phyloP scores from a whole-genome alignment of 2,888 invertebrate species.

The Scelioninae gen. 2 region DNA sequence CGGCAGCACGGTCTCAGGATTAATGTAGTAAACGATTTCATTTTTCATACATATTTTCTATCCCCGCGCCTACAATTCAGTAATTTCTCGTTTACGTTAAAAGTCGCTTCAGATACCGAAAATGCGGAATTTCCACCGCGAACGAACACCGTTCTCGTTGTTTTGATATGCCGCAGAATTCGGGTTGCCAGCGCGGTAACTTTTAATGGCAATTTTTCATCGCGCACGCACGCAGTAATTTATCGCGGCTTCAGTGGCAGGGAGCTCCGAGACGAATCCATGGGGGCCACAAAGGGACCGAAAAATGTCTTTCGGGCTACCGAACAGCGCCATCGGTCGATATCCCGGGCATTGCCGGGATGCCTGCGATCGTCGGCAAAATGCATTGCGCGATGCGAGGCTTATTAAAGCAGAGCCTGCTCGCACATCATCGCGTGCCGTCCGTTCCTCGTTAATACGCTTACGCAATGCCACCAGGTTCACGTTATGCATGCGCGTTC shows the following conservation, averaged over 20 bases:
- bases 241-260: too few relatives aligned
- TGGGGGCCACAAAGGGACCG: conserved; percentile 10
- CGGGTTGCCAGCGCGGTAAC: too few relatives aligned
- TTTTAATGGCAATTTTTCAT: conserved; percentile 12
- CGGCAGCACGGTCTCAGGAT: too few relatives aligned
- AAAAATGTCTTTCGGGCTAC: conserved; percentile 32
- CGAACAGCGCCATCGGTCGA: conserved; percentile 28
- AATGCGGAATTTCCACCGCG: too few relatives aligned
- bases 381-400: conserved; percentile 40
- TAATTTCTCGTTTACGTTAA: too few relatives aligned
- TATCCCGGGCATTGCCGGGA: conserved; percentile 34
- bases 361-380: conserved; percentile 25
- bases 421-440: conserved; percentile 44
- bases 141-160: too few relatives aligned
- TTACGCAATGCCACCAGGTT: conserved; percentile 53
- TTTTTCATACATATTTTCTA: too few relatives aligned
- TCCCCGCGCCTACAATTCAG: too few relatives aligned
- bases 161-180: too few relatives aligned
- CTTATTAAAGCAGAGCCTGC: conserved; percentile 29
- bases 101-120: too few relatives aligned
- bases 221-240: not conserved
- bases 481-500: conserved; percentile 44
- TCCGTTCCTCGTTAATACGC: conserved; percentile 45
- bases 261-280: too few relatives aligned
- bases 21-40: too few relatives aligned